A percentile compares a stretch with the other conserved stretches of the same genome.
Conservation (phyloP, 2,888 invertebrate genomes). For the Spialia ferax region DNA sequence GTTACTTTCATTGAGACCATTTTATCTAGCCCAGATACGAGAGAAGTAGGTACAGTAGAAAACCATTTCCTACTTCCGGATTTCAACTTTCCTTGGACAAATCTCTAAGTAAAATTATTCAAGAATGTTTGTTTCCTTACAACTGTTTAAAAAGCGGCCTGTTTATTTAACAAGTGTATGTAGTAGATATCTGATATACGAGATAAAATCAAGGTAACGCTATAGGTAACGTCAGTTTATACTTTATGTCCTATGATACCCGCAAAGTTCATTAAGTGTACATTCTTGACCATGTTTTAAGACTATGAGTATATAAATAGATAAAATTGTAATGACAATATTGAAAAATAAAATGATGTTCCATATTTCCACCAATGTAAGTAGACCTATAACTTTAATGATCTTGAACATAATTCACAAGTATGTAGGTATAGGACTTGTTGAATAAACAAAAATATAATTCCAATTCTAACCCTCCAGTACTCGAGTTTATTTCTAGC, state of each 20-base stretch:
- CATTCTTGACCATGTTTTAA: neutral
- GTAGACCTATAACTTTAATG: no score
- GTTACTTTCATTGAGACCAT: no score
- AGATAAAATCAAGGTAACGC: conserved; percentile 21
- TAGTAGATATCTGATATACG: no score
- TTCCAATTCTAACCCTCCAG: no score
- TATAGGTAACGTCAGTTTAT: neutral
- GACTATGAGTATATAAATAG: no score
- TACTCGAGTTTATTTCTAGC: no score
- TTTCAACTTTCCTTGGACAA: conserved; percentile 19
- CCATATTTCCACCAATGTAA: no score
- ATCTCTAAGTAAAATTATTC: conserved; percentile 12
- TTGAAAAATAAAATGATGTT: no score
- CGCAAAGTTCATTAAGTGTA: neutral
- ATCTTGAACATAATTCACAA: no score
- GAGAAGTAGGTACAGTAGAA: neutral
- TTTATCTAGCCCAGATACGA: neutral
- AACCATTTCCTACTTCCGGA: conserved; percentile 18
- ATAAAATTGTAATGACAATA: no score
- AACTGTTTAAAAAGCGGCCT: neutral
- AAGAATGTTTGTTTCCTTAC: conserved; percentile 27
- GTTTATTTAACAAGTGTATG: neutral
- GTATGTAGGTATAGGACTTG: no score
- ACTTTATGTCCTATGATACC: neutral
- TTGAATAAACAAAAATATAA: no score